A percentile compares a stretch with the other conserved stretches of the same genome.
Conservation (phyloP, 2,113 vertebrate genomes). For the Solea solea region DNA sequence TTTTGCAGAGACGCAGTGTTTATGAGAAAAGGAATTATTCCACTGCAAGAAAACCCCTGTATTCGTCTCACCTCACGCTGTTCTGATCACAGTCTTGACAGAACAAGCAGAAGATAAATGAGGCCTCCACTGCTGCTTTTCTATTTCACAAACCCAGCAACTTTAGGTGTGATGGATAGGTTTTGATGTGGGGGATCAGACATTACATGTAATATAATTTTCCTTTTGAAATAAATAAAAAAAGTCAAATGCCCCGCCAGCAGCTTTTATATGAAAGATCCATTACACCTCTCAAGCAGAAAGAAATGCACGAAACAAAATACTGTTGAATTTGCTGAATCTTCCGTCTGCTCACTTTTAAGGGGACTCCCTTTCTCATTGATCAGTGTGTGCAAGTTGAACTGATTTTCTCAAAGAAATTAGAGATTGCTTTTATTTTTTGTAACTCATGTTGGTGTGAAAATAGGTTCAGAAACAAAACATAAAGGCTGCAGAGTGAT, state of each 20-base stretch:
- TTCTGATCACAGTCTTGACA: neutral
- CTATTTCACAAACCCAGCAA: conserved; percentile 11
- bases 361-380: no score
- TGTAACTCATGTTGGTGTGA: no score
- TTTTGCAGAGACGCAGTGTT: conserved; percentile 13
- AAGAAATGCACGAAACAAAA: neutral
- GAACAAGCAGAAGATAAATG: conserved; percentile 4
- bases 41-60: neutral
- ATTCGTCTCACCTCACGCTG: neutral
- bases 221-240: neutral
- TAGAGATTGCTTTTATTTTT: no score
- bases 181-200: neutral
- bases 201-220: neutral
- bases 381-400: no score
- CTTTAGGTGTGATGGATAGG: neutral
- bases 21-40: conserved; percentile 11
- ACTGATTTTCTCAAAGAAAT: no score
- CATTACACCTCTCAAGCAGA: neutral
- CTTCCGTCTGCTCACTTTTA: neutral
- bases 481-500: no score
- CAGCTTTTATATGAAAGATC: neutral
- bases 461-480: no score
- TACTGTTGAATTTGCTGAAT: neutral
- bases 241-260: neutral
- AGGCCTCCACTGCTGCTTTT: neutral